Conservation (phyloP, 2,797 vertebrate genomes). For the Acestrorhynchus altus region DNA sequence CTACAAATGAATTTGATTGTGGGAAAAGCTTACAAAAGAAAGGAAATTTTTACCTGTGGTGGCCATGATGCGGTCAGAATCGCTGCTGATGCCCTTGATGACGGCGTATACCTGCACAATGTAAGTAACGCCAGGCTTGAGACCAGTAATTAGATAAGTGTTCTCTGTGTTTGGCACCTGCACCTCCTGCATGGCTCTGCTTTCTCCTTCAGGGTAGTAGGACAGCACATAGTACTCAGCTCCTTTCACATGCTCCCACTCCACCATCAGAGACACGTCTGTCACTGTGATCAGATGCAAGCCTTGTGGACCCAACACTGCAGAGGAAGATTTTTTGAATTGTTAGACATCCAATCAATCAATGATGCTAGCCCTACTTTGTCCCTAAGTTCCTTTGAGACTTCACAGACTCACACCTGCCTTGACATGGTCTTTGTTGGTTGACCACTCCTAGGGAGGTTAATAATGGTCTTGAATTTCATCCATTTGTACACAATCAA, state of each 20-base stretch:
- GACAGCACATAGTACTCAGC: constrained; percentile 85
- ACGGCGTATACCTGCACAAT: constrained; percentile 78
- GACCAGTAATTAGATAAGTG: constrained; percentile 78
- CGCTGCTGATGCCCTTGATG: constrained; percentile 79
- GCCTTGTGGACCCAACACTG: constrained; percentile 82
- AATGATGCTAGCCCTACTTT: background rate
- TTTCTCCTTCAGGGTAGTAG: constrained; percentile 78
- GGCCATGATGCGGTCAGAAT: constrained; percentile 78
- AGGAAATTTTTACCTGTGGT: constrained; percentile 81
- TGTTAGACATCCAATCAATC: background rate
- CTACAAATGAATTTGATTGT: background rate
- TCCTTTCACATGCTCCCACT: constrained; percentile 81
- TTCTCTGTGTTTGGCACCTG: constrained; percentile 79
- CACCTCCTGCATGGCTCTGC: constrained; percentile 70
- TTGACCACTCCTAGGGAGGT: too few relatives aligned
- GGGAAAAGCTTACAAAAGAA: background rate
- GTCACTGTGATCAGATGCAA: constrained; percentile 79
- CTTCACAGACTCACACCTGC: too few relatives aligned
- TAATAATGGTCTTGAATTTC: too few relatives aligned
- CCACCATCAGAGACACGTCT: constrained; percentile 82
- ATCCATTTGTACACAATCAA: too few relatives aligned
- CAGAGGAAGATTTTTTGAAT: background rate
- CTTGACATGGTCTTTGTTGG: too few relatives aligned
- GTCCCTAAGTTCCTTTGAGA: too few relatives aligned
- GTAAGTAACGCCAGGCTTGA: constrained; percentile 82